Percentiles rank a stretch among this genome's conserved stretches.
Evolutionary conservation across 2,888 invertebrate genomes (phyloP).

Genomic region (Philereme vetulata): DNA sequence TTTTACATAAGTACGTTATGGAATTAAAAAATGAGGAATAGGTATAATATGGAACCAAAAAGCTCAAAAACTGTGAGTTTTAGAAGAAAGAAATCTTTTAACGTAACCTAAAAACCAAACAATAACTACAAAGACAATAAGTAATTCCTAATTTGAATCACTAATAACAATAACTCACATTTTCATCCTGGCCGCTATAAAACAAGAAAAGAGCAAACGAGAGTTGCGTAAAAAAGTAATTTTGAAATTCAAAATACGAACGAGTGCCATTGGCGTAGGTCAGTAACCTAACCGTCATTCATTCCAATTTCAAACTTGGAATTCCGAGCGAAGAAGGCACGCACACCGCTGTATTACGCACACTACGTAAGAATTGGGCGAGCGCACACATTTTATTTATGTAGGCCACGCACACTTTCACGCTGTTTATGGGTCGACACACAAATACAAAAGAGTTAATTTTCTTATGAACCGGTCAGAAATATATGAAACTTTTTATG

Average conservation of each 20-base stretch:
- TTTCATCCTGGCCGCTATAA: conserved; percentile 1
- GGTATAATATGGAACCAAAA: too few relatives aligned
- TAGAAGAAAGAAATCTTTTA: too few relatives aligned
- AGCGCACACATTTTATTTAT: conserved; percentile 58
- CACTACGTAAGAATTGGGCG: conserved; percentile 60
- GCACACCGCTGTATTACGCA: conserved; percentile 64
- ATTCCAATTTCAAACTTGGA: conserved; percentile 81
- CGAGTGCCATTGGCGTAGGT: conserved; percentile 63
- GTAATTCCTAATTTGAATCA: too few relatives aligned
- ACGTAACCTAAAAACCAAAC: too few relatives aligned
- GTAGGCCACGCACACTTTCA: conserved; percentile 71
- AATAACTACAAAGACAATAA: too few relatives aligned
- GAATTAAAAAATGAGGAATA: too few relatives aligned
- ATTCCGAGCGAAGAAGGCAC: conserved; percentile 77
- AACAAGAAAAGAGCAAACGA: conserved; percentile 11
- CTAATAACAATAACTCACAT: too few relatives aligned
- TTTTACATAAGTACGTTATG: too few relatives aligned
- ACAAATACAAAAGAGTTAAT: conserved; percentile 52
- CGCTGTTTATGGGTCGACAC: conserved; percentile 67
- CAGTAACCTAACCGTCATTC: conserved; percentile 80
- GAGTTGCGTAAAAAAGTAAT: conserved; percentile 25
- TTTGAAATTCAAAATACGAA: conserved; percentile 37
- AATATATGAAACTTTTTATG: conserved; percentile 21
- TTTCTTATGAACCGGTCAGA: conserved; percentile 49
- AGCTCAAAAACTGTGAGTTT: too few relatives aligned